A percentile compares a stretch with the other conserved stretches of the same genome.
Evolutionary conservation across 1,140 invertebrate species (phyloP).

Genomic region (Pogonomyrmex barbatus): DNA sequence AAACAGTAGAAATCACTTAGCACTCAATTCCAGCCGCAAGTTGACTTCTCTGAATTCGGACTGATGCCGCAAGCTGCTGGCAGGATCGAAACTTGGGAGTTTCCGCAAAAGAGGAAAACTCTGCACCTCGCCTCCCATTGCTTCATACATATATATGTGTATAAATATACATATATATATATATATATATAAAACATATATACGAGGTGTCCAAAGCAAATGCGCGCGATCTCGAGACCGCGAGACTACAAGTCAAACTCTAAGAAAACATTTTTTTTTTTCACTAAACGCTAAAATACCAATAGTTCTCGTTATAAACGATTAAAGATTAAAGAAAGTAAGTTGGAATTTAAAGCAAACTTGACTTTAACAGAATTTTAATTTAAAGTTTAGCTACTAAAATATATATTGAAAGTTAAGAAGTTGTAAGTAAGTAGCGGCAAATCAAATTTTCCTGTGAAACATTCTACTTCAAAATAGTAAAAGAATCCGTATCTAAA

Average conservation of each 20-base stretch:
- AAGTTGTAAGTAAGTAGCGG: not conserved
- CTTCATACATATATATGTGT: not conserved
- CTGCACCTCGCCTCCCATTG: not conserved
- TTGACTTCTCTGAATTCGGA: conserved; percentile 73
- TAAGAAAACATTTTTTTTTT: conserved; percentile 5
- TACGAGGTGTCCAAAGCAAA: not conserved
- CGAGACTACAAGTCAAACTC: conserved; percentile 4
- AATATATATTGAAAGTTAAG: conserved; percentile 33
- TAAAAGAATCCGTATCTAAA: not conserved
- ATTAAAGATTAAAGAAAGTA: conserved; percentile 58
- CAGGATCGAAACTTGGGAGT: conserved; percentile 31
- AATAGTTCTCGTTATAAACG: conserved; percentile 9
- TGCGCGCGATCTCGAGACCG: not conserved
- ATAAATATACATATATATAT: conserved; percentile 16
- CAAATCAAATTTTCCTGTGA: conserved; percentile 1
- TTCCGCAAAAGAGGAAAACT: conserved; percentile 54
- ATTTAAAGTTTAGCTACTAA: conserved; percentile 37
- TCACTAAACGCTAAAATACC: not conserved
- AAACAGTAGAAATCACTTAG: conserved; percentile 82
- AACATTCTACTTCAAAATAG: not conserved
- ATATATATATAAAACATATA: not conserved
- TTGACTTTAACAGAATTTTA: conserved; percentile 40
- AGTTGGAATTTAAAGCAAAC: conserved; percentile 44
- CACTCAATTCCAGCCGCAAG: conserved; percentile 64
- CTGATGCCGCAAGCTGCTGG: conserved; percentile 54